Base-by-base conservation (phyloP, 2,888 invertebrate species). In the Alsophila aescularia region DNA sequence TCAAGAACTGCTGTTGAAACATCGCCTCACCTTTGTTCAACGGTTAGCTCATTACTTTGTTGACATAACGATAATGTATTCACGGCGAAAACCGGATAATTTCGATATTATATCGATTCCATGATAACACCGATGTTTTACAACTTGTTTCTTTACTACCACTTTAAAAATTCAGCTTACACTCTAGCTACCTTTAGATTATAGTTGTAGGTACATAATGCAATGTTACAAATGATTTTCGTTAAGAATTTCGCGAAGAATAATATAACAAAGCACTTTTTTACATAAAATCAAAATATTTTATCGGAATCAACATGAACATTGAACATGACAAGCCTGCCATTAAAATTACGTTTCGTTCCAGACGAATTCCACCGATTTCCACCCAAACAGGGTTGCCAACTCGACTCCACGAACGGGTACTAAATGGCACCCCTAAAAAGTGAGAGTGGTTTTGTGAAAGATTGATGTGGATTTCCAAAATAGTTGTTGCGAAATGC, bases 101-200 rank as follows among this genome's bases (percentile, higher is more conserved):
- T 83, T 79, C 68, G 70, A 73, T 81, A 81, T 67, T 85, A 81
- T 61, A 89, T 90, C 87, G 88, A 90, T 90, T 85, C 73, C 64
- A 69, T 78, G 72, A 75, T 80, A 77, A 63, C 77, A 72, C 70
- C 44, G 41, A 32, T 42, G 45, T 32, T 43, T 52, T 47, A 40
- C 31, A 49, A 40, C 51, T 50, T 32, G 29, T 40, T 52, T 35
- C 52, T 47, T 16, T 31, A 18, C 0, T 29, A 21, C n/a, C 14
- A 34, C 27, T 27, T 15, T 27, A n/a, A 10, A 6, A 14, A 36
- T 15, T 21, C 12, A n/a, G 2, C 12, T 12, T 6, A 4, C 15
- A 29, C n/a, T 6, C 15, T 15, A 16, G 4, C 15, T 21, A 12
- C 6, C 34, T 34, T 13, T 8, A 21, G 16, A 40, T 14, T 32